A percentile compares a stretch with the other conserved stretches of the same genome.
These are phyloP conservation scores for Onychostoma macrolepis DNA, from an alignment of 2,113 vertebrate species.

Conservation along the genomic window DNA sequence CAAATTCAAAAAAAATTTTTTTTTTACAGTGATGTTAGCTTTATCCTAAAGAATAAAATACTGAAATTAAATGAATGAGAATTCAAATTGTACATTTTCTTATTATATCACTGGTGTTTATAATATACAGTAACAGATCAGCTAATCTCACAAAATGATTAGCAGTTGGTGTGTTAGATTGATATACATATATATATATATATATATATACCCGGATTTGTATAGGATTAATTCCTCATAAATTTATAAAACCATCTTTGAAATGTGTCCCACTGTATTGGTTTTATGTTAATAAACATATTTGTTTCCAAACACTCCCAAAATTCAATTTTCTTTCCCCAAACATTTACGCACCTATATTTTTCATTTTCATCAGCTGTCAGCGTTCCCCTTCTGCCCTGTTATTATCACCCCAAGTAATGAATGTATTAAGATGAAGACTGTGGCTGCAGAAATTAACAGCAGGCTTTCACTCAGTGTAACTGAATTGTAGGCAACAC, in stretches of 20 bases:
- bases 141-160: background rate
- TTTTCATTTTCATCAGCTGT: constrained; percentile 29
- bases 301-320: constrained; percentile 7
- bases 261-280: constrained; percentile 22
- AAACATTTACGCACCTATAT: constrained; percentile 23
- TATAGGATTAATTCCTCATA: constrained; percentile 14
- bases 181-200: too few species aligned
- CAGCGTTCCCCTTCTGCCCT: background rate
- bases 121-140: background rate
- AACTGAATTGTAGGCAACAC: constrained; percentile 23
- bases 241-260: background rate
- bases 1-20: too few species aligned
- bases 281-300: constrained; percentile 32
- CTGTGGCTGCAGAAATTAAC: constrained; percentile 32
- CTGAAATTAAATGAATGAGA: background rate
- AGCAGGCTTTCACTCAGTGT: constrained; percentile 16
- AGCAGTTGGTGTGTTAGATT: constrained; percentile 5
- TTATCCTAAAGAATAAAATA: background rate
- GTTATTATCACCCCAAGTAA: background rate
- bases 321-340: constrained; percentile 31
- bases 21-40: background rate
- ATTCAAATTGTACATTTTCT: background rate
- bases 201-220: background rate
- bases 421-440: constrained; percentile 23
- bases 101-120: background rate